A percentile compares a stretch with the other conserved stretches of the same genome.
Evolutionary conservation across 2,888 invertebrate genomes (phyloP).

Genomic region (Dynastes maya): DNA sequence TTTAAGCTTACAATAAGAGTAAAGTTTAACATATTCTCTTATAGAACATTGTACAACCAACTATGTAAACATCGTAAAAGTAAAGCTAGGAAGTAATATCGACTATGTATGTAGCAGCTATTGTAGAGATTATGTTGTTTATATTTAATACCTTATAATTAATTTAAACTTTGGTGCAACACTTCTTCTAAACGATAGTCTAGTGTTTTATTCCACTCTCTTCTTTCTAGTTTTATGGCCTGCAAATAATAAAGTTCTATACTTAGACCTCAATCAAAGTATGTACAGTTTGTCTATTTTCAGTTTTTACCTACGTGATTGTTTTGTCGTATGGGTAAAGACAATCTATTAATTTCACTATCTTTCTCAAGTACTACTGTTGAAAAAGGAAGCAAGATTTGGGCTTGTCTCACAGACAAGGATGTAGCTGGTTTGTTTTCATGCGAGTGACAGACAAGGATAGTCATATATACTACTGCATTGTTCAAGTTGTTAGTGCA

Average conservation of each 20-base stretch:
- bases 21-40: neutral
- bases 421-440: no score
- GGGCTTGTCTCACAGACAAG: no score
- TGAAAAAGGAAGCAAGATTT: no score
- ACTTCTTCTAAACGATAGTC: neutral
- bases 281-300: no score
- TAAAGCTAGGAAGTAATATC: neutral
- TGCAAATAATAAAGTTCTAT: neutral
- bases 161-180: constrained; percentile 31
- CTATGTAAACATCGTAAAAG: constrained; percentile 5
- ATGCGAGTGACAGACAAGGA: no score
- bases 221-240: neutral
- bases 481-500: no score
- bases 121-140: neutral
- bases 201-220: neutral
- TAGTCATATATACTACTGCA: no score
- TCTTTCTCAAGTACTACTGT: no score
- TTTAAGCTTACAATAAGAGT: constrained; percentile 1
- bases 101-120: neutral
- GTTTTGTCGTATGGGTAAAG: no score
- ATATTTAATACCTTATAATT: constrained; percentile 6
- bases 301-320: no score
- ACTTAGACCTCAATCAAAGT: neutral
- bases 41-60: neutral
- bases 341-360: no score